A percentile compares a stretch with the other conserved stretches of the same genome.
phyloP scores from a whole-genome alignment of 2,113 vertebrate species.

The Gasterosteus aculeatus region DNA sequence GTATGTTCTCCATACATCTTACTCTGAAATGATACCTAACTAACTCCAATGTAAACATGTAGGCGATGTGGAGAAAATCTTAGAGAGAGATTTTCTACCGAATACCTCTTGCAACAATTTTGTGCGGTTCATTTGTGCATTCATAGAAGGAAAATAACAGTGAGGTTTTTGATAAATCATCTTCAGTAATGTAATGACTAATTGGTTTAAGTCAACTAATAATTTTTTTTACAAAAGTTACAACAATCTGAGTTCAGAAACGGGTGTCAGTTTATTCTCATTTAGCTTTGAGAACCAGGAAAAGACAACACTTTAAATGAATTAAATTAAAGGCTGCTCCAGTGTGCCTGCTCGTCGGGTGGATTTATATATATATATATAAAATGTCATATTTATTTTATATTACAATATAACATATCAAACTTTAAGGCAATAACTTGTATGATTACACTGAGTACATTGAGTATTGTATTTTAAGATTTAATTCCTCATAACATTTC shows the following conservation, averaged over 20 bases:
- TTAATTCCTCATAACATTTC: background rate
- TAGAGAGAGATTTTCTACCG: background rate
- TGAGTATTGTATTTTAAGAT: background rate
- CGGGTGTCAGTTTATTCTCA: too few relatives aligned
- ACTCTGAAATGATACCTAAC: background rate
- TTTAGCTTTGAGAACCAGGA: too few relatives aligned
- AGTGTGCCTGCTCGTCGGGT: background rate
- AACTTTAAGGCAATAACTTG: background rate
- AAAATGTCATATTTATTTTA: background rate
- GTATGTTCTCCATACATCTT: conserved; percentile 1
- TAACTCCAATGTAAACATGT: background rate
- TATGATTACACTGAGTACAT: background rate
- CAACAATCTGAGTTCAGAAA: background rate
- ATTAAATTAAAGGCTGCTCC: background rate
- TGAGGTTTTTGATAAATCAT: background rate
- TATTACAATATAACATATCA: background rate
- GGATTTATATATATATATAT: background rate
- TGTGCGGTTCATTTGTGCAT: background rate
- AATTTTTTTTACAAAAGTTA: background rate
- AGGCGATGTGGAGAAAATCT: too few relatives aligned
- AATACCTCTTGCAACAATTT: background rate
- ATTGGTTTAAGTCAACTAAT: background rate
- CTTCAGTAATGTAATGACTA: background rate
- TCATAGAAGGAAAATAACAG: background rate
- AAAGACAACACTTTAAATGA: background rate